A percentile compares a stretch with the other conserved stretches of the same genome.
These are phyloP conservation scores for Chanos chanos DNA, from an alignment of 2,797 vertebrate species.

Conservation along the genomic window DNA sequence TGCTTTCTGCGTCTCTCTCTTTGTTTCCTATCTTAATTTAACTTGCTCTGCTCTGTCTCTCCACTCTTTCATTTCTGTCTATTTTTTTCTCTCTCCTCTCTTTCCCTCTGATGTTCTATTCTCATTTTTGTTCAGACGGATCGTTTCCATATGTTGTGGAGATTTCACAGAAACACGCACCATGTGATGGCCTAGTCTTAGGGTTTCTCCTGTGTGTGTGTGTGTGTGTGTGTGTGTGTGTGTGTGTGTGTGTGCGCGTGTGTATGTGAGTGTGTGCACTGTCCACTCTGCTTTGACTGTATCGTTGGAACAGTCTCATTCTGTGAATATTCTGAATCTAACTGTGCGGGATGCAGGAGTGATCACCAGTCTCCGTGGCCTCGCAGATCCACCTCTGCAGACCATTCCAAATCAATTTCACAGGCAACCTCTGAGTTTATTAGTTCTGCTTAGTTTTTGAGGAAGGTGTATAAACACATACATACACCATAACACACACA, in stretches of 20 bases:
- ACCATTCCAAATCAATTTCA: constrained; percentile 19
- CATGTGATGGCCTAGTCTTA: constrained; percentile 63
- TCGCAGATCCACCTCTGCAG: not conserved
- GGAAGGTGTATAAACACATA: constrained; percentile 38
- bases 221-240: no score
- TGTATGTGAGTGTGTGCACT: no score
- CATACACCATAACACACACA: not conserved
- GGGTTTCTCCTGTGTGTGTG: constrained; percentile 8
- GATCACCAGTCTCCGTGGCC: not conserved
- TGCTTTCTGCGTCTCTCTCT: constrained; percentile 23
- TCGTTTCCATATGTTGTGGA: constrained; percentile 73
- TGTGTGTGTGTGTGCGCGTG: no score
- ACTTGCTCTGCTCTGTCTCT: constrained; percentile 9
- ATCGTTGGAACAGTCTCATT: no score
- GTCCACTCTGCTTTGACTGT: no score
- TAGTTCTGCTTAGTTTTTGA: not conserved
- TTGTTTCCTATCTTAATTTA: constrained; percentile 24
- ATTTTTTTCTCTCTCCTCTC: constrained; percentile 40
- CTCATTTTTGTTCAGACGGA: constrained; percentile 55
- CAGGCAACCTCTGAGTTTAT: constrained; percentile 1
- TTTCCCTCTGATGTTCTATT: constrained; percentile 47
- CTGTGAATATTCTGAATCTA: no score
- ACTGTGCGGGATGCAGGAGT: no score
- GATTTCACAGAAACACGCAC: constrained; percentile 51
- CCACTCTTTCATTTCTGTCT: constrained; percentile 41